Conservation (phyloP, 2,797 vertebrate genomes). For the Cichlasoma orientale region DNA sequence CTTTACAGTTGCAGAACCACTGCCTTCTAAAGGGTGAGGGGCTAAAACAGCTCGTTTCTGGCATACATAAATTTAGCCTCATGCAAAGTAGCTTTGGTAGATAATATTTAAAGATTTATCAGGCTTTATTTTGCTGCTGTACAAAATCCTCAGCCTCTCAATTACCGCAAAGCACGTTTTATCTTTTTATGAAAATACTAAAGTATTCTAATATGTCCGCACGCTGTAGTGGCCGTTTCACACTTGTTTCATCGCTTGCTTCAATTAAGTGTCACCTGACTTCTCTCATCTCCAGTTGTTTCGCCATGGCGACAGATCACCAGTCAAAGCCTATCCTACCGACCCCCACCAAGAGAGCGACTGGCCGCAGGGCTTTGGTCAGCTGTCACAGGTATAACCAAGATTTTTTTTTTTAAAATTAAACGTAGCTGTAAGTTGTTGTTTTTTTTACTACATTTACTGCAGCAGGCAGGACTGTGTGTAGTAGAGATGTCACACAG, state of each 20-base stretch:
- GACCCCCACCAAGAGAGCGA: constrained; percentile 85
- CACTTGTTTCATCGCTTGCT: background rate
- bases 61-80: no score
- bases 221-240: background rate
- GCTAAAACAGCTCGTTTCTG: background rate
- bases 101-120: background rate
- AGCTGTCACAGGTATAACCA: constrained; percentile 86
- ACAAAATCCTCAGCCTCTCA: no score
- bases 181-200: background rate
- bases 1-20: background rate
- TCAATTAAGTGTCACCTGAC: background rate
- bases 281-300: constrained; percentile 78
- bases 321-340: constrained; percentile 86
- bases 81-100: background rate
- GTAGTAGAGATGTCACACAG: background rate
- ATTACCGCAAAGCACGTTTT: background rate
- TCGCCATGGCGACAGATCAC: constrained; percentile 91
- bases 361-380: constrained; percentile 94
- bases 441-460: background rate
- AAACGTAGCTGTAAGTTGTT: background rate
- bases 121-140: background rate
- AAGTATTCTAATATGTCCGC: background rate
- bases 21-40: background rate
- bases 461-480: background rate
- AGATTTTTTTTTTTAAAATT: background rate